These are phyloP conservation scores for Montipora cactus DNA, from an alignment of 64 coral and sea anemone genomes.

Conservation along the genomic window DNA sequence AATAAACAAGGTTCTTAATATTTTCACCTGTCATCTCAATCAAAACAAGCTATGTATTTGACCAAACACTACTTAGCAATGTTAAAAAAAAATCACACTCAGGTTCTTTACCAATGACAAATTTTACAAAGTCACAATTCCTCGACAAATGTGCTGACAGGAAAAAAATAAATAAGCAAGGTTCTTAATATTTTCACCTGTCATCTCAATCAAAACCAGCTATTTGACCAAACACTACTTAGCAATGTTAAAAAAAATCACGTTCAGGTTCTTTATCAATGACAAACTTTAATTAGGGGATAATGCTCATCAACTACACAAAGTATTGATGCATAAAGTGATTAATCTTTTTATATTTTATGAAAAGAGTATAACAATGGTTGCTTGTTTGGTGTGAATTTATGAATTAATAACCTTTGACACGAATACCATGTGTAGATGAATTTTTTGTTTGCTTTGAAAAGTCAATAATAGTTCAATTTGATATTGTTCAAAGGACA, in stretches of 20 bases:
- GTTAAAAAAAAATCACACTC: not conserved
- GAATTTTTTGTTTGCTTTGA: conserved; percentile 21
- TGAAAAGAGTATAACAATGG: conserved; percentile 4
- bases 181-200: not conserved
- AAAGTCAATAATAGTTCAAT: conserved; percentile 14
- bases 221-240: not conserved
- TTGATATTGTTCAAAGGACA: not conserved
- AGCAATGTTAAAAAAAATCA: not conserved
- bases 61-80: not conserved
- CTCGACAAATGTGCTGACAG: conserved; percentile 77
- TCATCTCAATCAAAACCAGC: no score
- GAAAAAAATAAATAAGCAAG: conserved; percentile 8
- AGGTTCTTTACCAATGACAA: not conserved
- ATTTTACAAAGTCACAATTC: conserved; percentile 86
- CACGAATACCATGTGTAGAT: not conserved
- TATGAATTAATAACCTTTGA: not conserved
- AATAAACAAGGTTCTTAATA: not conserved
- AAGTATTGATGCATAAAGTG: not conserved
- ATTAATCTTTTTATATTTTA: not conserved
- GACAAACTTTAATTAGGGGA: not conserved
- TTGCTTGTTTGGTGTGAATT: not conserved
- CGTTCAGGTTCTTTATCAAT: not conserved
- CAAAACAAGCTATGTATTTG: not conserved
- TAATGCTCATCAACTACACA: not conserved
- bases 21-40: not conserved